Conservation (phyloP, 2,888 invertebrate genomes). For the Dynastes maya region DNA sequence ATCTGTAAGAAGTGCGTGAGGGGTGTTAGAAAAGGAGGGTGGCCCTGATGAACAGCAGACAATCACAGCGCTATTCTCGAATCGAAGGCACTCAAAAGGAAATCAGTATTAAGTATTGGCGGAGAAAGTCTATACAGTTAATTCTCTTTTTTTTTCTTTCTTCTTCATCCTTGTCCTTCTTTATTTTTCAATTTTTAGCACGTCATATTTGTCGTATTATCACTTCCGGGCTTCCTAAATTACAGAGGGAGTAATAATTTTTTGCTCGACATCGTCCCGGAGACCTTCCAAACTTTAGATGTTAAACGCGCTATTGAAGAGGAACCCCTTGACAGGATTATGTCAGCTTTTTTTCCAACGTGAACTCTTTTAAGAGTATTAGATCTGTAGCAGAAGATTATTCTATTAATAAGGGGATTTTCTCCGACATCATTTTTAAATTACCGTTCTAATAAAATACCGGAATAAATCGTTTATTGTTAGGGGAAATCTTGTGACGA, state of each 20-base stretch:
- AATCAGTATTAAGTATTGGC: slow-evolving; percentile 64
- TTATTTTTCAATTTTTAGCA: slow-evolving; percentile 5
- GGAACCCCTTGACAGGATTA: slow-evolving; percentile 50
- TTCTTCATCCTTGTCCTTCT: neutral
- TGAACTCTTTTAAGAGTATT: slow-evolving; percentile 47
- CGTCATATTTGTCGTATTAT: slow-evolving; percentile 30
- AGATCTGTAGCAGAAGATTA: slow-evolving; percentile 39
- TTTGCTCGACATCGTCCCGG: slow-evolving; percentile 3
- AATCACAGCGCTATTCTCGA: slow-evolving; percentile 69
- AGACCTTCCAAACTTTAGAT: neutral
- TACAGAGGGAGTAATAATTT: slow-evolving; percentile 15
- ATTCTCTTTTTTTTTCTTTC: slow-evolving; percentile 23
- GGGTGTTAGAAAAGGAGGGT: slow-evolving; percentile 62
- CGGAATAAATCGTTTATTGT: neutral
- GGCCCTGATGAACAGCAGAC: slow-evolving; percentile 69
- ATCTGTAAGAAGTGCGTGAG: slow-evolving; percentile 65
- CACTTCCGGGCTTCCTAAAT: slow-evolving; percentile 12
- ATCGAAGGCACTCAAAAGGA: slow-evolving; percentile 67
- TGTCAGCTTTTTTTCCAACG: slow-evolving; percentile 45
- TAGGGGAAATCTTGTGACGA: neutral
- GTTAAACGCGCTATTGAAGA: slow-evolving; percentile 38
- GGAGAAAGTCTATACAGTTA: slow-evolving; percentile 34
- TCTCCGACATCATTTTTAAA: slow-evolving; percentile 31
- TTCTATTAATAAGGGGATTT: slow-evolving; percentile 46
- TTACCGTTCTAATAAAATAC: neutral